phyloP scores from a whole-genome alignment of 2,797 vertebrate species.

The Capromys pilorides region DNA sequence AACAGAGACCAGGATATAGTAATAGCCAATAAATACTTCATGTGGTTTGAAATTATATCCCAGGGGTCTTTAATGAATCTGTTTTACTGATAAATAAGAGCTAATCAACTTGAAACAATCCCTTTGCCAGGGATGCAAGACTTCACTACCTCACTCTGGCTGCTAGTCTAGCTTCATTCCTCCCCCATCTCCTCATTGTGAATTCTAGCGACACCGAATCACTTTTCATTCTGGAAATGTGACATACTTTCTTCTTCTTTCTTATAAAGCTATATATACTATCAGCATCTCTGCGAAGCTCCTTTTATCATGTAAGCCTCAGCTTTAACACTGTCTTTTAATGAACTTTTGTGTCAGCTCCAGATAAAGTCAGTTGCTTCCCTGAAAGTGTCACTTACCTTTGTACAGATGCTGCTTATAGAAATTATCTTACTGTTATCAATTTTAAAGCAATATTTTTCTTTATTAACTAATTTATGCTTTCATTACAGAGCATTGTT shows the following conservation, averaged over 20 bases:
- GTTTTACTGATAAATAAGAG: neutral
- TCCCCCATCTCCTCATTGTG: neutral
- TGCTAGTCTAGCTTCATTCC: neutral
- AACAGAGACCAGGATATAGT: neutral
- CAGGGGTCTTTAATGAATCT: neutral
- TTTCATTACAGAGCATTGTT: neutral
- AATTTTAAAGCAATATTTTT: neutral
- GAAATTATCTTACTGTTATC: neutral
- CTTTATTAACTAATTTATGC: neutral
- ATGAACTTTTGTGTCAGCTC: neutral
- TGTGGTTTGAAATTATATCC: neutral
- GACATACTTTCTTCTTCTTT: neutral
- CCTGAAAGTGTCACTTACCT: neutral
- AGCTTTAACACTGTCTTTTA: neutral
- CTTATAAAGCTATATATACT: neutral
- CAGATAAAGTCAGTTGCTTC: neutral
- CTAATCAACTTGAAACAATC: neutral
- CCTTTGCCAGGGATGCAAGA: neutral
- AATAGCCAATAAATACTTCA: neutral
- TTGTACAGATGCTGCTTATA: neutral
- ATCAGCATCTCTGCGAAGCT: neutral
- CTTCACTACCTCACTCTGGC: neutral
- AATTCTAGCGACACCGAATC: neutral
- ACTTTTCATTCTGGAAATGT: neutral
- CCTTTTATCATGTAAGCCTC: neutral